Evolutionary conservation across 2,113 vertebrate genomes (phyloP), one percentile per base, ranked within the genome.

Genomic region (Paracanthobrama guichenoti): DNA sequence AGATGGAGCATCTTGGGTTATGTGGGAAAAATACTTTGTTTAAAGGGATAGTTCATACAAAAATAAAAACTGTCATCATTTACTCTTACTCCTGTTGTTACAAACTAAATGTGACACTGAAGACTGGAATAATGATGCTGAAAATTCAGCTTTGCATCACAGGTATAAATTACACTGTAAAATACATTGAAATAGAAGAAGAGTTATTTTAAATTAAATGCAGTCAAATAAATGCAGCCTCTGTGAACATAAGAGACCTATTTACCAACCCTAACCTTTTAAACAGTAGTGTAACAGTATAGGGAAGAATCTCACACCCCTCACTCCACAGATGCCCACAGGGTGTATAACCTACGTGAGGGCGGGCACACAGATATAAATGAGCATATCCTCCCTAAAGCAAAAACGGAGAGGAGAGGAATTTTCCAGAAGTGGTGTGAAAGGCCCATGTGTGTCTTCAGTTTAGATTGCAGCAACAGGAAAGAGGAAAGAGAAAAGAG

Each of bases 381-480:
- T 20, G 39, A 82, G 78, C 67, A 83, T 86, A 78, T 77, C 85
- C 73, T 88, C 85, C 62, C 42, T 53, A 83, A 76, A 66, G 73
- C n/a, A 53, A 46, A 81, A 31, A 57, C 8, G 53, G 76, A 82
- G 73, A 86, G 89, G 78, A 84, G 69, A 88, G 87, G 82, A 87
- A 86, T 86, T 88, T 88, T 88, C 87, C 87, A 88, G 73, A 73
- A 42, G 44, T 64, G 71, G 35, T 28, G 77, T 88, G 42, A 86
- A 85, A 85, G 83, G 76, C 83, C 46, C 20, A 55, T 35, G 28
- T 71, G 83, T 79, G 62, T 76, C 55, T 57, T 72, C 13, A 62
- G 64, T 31, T 42, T 57, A 72, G 26, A 81, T 72, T 28, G 81
- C 24, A 75, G 46, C 28, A 74, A 44, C 10, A 31, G 48, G n/a